Evolutionary conservation across 2,797 vertebrate species (phyloP).

Genomic region (Eupleurogrammus muticus): DNA sequence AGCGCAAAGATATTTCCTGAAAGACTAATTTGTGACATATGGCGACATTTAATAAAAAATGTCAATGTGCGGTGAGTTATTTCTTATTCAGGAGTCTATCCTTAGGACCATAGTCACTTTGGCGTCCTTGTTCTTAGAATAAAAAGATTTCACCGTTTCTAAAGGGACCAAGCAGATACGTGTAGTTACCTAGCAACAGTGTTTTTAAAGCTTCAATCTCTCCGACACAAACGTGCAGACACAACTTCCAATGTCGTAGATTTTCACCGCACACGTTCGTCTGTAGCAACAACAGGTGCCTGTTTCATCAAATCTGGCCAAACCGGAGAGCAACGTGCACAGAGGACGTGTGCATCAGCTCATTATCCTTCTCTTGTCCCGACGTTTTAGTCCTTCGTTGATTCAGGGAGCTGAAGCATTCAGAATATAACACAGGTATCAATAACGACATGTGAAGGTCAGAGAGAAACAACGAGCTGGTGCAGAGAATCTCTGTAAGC

Average conservation of each 20-base stretch:
- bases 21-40: no score
- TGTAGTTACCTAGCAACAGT: slow-evolving; percentile 5
- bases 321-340: no score
- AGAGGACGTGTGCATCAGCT: no score
- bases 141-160: background rate
- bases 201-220: background rate
- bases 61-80: no score
- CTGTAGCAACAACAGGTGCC: background rate
- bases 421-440: background rate
- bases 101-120: background rate
- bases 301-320: slow-evolving; percentile 3
- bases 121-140: background rate
- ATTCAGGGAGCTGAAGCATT: background rate
- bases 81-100: no score
- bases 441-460: background rate
- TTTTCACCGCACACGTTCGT: background rate
- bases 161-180: background rate
- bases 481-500: background rate
- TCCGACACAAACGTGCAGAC: background rate
- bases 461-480: background rate
- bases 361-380: no score
- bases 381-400: background rate
- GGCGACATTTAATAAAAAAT: no score
- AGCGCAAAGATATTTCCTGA: no score
- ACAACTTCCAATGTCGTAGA: background rate